Evolutionary conservation across 2,113 vertebrate species (phyloP), one percentile per base, ranked within the genome.

Genomic region (Pleuronectes platessa): DNA sequence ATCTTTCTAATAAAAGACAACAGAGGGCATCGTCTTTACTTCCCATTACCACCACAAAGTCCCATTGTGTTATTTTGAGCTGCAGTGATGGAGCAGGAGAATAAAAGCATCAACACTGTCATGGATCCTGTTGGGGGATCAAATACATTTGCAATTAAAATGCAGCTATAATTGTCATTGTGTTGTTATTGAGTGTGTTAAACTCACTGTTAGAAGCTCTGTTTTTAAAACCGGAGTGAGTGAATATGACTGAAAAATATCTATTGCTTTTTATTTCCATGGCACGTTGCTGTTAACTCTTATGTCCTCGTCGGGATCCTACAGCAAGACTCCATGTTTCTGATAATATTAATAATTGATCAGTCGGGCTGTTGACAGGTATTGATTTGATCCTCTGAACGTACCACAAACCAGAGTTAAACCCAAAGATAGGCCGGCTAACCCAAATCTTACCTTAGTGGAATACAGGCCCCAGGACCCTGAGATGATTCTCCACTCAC

Each of bases 21-120:
- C 47, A 65, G 24, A 51, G 24, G 24, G 23, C 45, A 51, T 27
- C 20, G 51, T 17, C 27, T 53, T 66, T 27, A 66, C 26, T 31
- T 66, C 24, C 45, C 27, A 66, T 66, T 66, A 66, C 18, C 63
- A 66, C 23, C 23, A 66, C 63, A 66, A 66, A 66, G 63, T 51
- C 63, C 31, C 45, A 26, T 47, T 21, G 4, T 51, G 26, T 66
- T 53, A 66, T 66, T 66, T 66, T 31, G 45, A 66, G 61, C 61
- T 47, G 15, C 14, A 26, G 37, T 64, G 61, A 64, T 64, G 14
- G 61, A 64, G 37, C 24, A 17, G n/a, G 37, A 42, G 24, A 26
- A 49, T 27, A 13, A 65, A 65, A 49, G 17, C 63, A 66, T 66
- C 45, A 31, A 27, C 47, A 14, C 47, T 66, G 47, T 31, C 47